These are phyloP conservation scores for Plodia interpunctella DNA, from an alignment of 1,140 invertebrate genomes.

Conservation along the genomic window DNA sequence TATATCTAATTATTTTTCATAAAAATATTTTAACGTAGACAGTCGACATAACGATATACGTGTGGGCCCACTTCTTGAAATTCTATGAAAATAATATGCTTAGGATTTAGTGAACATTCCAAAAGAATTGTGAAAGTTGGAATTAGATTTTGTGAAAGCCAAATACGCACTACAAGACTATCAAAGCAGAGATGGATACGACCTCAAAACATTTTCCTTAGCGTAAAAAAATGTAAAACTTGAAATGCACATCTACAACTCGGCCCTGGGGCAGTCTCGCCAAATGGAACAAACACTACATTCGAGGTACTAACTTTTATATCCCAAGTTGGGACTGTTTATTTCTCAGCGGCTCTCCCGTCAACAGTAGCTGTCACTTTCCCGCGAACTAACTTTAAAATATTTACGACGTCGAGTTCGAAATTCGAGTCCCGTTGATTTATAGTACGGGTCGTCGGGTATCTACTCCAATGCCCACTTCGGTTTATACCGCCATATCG, in stretches of 20 bases:
- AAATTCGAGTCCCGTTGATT: conserved; percentile 18
- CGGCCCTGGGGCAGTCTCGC: conserved; percentile 9
- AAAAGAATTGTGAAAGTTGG: too few species aligned
- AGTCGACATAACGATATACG: too few species aligned
- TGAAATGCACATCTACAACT: neutral
- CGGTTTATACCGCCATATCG: neutral
- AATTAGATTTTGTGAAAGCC: too few species aligned
- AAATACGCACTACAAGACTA: too few species aligned
- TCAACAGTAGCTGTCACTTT: conserved; percentile 29
- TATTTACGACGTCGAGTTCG: conserved; percentile 28
- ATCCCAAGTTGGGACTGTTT: conserved; percentile 24
- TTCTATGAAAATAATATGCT: too few species aligned
- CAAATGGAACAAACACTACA: conserved; percentile 23
- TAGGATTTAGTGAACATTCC: too few species aligned
- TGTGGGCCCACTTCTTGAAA: too few species aligned
- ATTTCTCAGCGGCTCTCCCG: conserved; percentile 25
- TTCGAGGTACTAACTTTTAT: conserved; percentile 17
- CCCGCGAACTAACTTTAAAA: conserved; percentile 30
- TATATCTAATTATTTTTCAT: too few species aligned
- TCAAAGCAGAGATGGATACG: too few species aligned
- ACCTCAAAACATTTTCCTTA: neutral
- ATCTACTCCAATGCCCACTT: neutral
- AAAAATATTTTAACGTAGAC: too few species aligned
- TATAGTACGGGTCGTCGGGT: conserved; percentile 15
- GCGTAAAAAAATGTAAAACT: neutral